Conservation (phyloP, 2,113 vertebrate genomes). For the Anoplopoma fimbria region DNA sequence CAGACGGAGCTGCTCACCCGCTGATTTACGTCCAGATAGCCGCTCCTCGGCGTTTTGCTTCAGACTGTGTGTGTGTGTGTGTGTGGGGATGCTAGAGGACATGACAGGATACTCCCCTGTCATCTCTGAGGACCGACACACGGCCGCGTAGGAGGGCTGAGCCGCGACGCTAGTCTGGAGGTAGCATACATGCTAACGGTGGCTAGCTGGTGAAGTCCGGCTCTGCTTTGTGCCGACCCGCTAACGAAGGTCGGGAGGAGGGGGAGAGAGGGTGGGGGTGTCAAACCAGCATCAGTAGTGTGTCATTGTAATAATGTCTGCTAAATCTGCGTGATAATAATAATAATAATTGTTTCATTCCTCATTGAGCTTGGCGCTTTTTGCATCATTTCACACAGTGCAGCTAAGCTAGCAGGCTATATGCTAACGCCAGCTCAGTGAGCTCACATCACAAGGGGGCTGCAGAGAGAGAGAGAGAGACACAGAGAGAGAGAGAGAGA, state of each 20-base stretch:
- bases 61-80: too few relatives aligned
- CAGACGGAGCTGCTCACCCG: constrained; percentile 41
- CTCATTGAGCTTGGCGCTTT: not conserved
- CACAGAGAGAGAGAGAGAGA: too few relatives aligned
- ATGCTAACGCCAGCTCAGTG: constrained; percentile 78
- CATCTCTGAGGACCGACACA: constrained; percentile 44
- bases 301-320: constrained; percentile 8
- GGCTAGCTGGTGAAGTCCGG: constrained; percentile 45
- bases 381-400: not conserved
- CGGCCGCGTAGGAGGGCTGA: constrained; percentile 49
- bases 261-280: too few relatives aligned
- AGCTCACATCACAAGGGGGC: constrained; percentile 45
- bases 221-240: constrained; percentile 41
- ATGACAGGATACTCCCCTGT: constrained; percentile 50
- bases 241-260: constrained; percentile 73
- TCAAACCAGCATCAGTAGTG: too few relatives aligned
- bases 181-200: constrained; percentile 59
- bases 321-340: not conserved
- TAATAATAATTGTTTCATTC: not conserved
- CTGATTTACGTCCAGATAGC: not conserved
- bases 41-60: constrained; percentile 32
- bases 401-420: constrained; percentile 68
- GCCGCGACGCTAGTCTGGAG: constrained; percentile 28
- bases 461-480: too few relatives aligned
- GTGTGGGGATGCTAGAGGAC: too few relatives aligned